Base-by-base conservation (phyloP, 2,888 invertebrate genomes). In the Drosophila acutilabella region DNA sequence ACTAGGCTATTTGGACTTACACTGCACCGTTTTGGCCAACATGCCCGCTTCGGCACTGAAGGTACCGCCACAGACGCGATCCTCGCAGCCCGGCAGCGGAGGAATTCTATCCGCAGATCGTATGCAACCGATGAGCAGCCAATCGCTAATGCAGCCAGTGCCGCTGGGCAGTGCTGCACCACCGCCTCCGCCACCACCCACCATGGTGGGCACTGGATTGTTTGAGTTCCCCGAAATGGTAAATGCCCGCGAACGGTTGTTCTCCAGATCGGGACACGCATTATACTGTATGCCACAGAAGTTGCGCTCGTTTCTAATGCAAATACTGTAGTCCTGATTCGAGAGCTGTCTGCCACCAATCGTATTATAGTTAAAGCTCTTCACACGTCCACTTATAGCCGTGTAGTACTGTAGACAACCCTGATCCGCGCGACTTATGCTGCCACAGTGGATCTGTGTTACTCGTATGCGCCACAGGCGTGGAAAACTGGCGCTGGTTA, bases 321-420 rank as follows among this genome's bases (percentile, higher is more conserved):
- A 98, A 72, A 97, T 95, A 74, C 96, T 96, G 91, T 98, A 98
- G 91, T 97, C 97, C 91, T 97, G 97, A 91, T 97, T 97, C 61
- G 97, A 97, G 16, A 97, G 94, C 88, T 97, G 97, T 2, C 96
- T 93, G 0, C 97, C 97, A 0, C 94, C 94, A 0, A 93, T 93
- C 0, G 96, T 94, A 78, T 97, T 96, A 90, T 96, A 98, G 92
- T 98, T 98, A 92, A 96, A 98, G 4, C 97, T 97, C 42, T 94
- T 94, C 13, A 97, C 94, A 64, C 96, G 95, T 0, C 97, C 97
- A 14, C 96, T 95, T 1, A 97, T 96, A 0, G 97, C 96, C 0
- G 91, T 92, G 48, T 85, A 89, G 61, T 91, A 92, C 76, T 93
- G 93, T 38, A 92, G 65, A 38, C 93, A 93, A 8, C 92, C 93